Base-by-base conservation (phyloP, 2,797 vertebrate species). In the Tenualosa thibaudeaui region DNA sequence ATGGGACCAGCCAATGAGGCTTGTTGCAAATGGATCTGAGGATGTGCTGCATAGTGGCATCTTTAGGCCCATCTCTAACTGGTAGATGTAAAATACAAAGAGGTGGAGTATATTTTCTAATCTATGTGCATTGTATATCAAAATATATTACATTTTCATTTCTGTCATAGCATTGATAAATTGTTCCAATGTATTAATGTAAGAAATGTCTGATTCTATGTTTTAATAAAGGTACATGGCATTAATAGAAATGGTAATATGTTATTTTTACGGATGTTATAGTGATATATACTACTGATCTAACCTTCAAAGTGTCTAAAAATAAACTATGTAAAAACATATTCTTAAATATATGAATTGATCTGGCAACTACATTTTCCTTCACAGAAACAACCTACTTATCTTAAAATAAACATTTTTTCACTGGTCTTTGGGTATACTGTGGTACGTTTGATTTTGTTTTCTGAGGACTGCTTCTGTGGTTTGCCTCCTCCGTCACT, bases 161-260 rank as follows among this genome's bases (percentile, higher is more conserved):
- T 86, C 83, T 88, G 75, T 86, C 86, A 87, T 89, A 83, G 84
- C 85, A 86, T 90, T 81, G 88, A 87, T 86, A 89, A 54, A 90
- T 71, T 86, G 87, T 87, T 86, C 84, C 87, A 82, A 65, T 81
- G 87, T 86, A 84, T 89, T 84, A 82, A 85, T 90, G 86, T 91
- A 87, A 86, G 85, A 88, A 87, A 88, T 87, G 86, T 90, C 81
- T 81, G 84, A 78, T 78, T 87, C 82, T 85, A 88, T 81, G 88
- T 90, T 89, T 88, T 83, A 90, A 88, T 91, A 90, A 90, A 91
- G 89, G 46, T 13, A 81, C 88, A 82, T 88, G 84, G 83, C 84
- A 81, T 84, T 85, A 82, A 75, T 10, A n/a, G 43, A 68, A 26
- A 1, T 85, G 50, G 54, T 54, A 85, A 82, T 82, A 83, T 62